Percentiles rank a stretch among this genome's conserved stretches.
phyloP scores from a whole-genome alignment of 2,113 vertebrate genomes.

The Rousettus leschenaultii region DNA sequence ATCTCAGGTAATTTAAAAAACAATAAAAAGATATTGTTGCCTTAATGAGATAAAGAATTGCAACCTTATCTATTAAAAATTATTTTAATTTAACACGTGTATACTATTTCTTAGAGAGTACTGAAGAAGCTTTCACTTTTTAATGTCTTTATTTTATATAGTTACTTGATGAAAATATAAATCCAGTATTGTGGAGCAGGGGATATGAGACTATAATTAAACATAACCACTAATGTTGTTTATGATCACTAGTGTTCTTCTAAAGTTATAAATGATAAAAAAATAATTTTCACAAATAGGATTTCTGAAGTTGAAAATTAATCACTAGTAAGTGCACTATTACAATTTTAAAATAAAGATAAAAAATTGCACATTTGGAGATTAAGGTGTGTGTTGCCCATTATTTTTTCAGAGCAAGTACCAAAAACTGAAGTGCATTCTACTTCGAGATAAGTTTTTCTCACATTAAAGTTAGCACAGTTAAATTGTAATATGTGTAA shows the following conservation, averaged over 20 bases:
- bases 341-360: conserved; percentile 45
- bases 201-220: background rate
- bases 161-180: conserved; percentile 7
- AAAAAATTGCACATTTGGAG: background rate
- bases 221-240: background rate
- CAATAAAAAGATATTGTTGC: background rate
- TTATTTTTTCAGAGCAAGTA: conserved; percentile 30
- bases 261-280: conserved; percentile 13
- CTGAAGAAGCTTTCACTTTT: background rate
- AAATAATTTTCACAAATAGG: conserved; percentile 30
- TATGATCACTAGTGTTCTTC: background rate
- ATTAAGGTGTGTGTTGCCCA: background rate
- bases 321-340: background rate
- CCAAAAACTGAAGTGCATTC: background rate
- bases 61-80: conserved; percentile 1
- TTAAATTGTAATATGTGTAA: conserved; percentile 5
- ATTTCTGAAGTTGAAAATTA: conserved; percentile 39
- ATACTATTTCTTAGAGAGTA: background rate
- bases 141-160: conserved; percentile 14
- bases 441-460: conserved; percentile 38
- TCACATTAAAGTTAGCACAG: background rate
- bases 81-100: conserved; percentile 1
- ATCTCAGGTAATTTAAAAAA: background rate
- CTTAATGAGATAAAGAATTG: conserved; percentile 1
- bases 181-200: background rate